Conservation (phyloP, 2,797 vertebrate genomes). For the Tragelaphus eurycerus region DNA sequence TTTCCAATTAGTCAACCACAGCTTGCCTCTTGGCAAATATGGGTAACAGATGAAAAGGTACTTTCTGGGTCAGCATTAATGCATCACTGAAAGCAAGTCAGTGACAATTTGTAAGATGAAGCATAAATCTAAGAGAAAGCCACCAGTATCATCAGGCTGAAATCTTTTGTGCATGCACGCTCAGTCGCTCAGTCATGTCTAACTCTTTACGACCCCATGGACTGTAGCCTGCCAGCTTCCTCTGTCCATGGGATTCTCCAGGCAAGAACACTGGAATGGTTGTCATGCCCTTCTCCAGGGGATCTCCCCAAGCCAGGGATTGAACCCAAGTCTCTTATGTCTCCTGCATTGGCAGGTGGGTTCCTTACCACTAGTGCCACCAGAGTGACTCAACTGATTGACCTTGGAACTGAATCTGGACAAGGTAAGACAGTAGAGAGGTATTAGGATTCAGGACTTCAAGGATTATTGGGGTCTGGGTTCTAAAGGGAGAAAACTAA, state of each 20-base stretch:
- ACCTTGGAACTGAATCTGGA: background rate
- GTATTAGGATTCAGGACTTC: background rate
- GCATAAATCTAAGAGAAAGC: background rate
- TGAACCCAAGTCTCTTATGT: background rate
- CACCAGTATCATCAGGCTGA: background rate
- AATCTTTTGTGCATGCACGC: background rate
- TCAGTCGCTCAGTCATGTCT: background rate
- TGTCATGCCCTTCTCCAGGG: background rate
- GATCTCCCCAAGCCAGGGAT: background rate
- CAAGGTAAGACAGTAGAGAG: background rate
- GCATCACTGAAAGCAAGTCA: slow-evolving; percentile 9
- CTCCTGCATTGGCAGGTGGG: background rate
- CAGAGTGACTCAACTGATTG: background rate
- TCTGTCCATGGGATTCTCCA: background rate
- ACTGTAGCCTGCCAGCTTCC: background rate
- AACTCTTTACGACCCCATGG: background rate
- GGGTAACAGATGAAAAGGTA: slow-evolving; percentile 41
- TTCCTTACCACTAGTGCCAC: background rate
- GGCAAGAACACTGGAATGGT: background rate
- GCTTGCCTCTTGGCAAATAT: slow-evolving; percentile 27
- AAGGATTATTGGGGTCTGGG: background rate
- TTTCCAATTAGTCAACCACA: slow-evolving; percentile 31
- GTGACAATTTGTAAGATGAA: background rate
- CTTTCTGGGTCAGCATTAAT: slow-evolving; percentile 5
- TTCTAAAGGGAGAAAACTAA: background rate